Evolutionary conservation across 2,888 invertebrate genomes (phyloP), one percentile per base, ranked within the genome.

Genomic region (Pycnomerus fuliginosus): DNA sequence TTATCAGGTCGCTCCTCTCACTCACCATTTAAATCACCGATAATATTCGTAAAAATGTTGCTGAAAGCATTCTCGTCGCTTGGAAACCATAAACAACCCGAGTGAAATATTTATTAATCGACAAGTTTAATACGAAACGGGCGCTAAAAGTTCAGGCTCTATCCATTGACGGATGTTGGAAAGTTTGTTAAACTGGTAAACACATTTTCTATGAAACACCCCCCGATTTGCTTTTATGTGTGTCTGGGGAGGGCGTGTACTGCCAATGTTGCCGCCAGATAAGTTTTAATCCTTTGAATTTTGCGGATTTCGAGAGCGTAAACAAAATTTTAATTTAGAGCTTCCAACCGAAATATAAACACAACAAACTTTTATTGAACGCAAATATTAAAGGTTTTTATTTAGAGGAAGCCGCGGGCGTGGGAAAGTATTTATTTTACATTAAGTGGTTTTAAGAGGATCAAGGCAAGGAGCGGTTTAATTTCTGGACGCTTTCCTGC

Each of bases 321-420:
- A 51, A 55, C 53, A 53, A 38, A 53, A 51, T 53, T 55, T 53
- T 48, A 55, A 52, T 53, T 54, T 50, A 44, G 37, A 53, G 29
- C 38, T 43, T 43, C 47, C 31, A 34, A 13, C 15, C 42, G 36
- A 41, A 47, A 50, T 39, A 40, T 42, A 50, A 53, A 53, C 50
- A 50, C 30, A 53, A 53, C 53, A 53, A 48, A 50, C 30, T 52
- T 44, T 17, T 36, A 50, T 48, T 38, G 30, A 51, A 49, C 29
- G 45, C 39, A 48, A 48, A 48, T 41, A 50, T 48, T 42, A 15
- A 8, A 28, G n/a, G 7, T 44, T 38, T 44, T 12, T n/a, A 3
- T 31, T 37, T 16, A 4, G 24, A 32, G 8, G n/a, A n/a, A n/a
- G n/a, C n/a, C n/a, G n/a, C n/a, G n/a, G n/a, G n/a, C n/a, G n/a